Evolutionary conservation across 2,113 vertebrate genomes (phyloP).

Genomic region (Cyanoderma ruficeps): DNA sequence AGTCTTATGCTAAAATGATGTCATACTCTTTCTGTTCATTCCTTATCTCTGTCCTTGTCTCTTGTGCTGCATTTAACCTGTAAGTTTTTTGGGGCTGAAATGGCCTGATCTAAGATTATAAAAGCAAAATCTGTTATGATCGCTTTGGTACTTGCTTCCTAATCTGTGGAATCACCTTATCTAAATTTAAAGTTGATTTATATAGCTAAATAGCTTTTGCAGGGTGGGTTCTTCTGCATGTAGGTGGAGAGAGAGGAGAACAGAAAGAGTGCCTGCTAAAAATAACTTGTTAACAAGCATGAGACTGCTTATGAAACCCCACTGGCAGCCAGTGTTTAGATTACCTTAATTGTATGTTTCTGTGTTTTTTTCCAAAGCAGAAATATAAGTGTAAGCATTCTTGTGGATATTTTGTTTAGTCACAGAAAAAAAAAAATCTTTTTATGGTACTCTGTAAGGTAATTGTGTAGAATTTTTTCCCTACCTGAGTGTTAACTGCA

Average conservation of each 20-base stretch:
- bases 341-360: conserved; percentile 37
- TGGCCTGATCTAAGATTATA: neutral
- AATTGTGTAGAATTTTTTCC: neutral
- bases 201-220: neutral
- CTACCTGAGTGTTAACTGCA: neutral
- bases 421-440: neutral
- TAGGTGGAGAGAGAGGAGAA: conserved; percentile 1
- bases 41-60: neutral
- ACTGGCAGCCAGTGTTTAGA: conserved; percentile 17
- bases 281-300: conserved; percentile 37
- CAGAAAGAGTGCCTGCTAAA: conserved; percentile 32
- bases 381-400: neutral
- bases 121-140: neutral
- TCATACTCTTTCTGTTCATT: neutral
- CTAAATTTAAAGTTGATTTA: conserved; percentile 16
- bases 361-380: neutral
- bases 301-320: conserved; percentile 39
- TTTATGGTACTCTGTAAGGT: neutral
- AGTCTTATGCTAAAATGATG: neutral
- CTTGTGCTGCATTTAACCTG: neutral
- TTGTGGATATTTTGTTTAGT: neutral
- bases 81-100: neutral
- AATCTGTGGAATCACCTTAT: conserved; percentile 9
- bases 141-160: neutral
- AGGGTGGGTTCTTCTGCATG: neutral